Evolutionary conservation across 2,797 vertebrate genomes (phyloP).

Genomic region (Manis pentadactyla): DNA sequence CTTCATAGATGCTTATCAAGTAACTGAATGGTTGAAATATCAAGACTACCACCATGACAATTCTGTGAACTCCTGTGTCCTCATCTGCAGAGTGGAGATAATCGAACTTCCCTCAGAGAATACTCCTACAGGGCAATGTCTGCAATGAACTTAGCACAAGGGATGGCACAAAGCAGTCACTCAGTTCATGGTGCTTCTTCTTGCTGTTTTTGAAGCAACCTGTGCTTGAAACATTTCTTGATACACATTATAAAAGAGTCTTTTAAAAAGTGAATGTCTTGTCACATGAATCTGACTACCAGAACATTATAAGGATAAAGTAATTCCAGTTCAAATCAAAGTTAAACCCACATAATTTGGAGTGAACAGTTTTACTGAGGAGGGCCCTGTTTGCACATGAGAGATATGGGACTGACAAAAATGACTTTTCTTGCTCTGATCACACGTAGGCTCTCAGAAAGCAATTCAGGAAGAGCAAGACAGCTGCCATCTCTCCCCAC

Average conservation of each 20-base stretch:
- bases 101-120: not conserved
- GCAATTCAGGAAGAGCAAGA: not conserved
- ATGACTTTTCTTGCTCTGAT: not conserved
- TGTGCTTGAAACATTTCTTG: slow-evolving; percentile 25
- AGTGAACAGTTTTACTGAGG: not conserved
- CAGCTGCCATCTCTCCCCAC: not conserved
- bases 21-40: not conserved
- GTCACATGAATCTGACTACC: not conserved
- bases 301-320: not conserved
- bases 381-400: not conserved
- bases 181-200: not conserved
- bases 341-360: not conserved
- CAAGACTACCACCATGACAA: not conserved
- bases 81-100: not conserved
- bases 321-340: slow-evolving; percentile 7
- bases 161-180: not conserved
- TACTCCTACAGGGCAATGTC: not conserved
- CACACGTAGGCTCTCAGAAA: not conserved
- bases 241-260: not conserved
- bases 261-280: slow-evolving; percentile 17
- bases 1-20: not conserved
- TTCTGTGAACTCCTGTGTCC: not conserved
- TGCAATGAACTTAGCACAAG: not conserved
- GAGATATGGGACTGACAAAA: not conserved
- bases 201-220: not conserved